phyloP scores from a whole-genome alignment of 2,797 vertebrate species.

The Sternotherus odoratus region DNA sequence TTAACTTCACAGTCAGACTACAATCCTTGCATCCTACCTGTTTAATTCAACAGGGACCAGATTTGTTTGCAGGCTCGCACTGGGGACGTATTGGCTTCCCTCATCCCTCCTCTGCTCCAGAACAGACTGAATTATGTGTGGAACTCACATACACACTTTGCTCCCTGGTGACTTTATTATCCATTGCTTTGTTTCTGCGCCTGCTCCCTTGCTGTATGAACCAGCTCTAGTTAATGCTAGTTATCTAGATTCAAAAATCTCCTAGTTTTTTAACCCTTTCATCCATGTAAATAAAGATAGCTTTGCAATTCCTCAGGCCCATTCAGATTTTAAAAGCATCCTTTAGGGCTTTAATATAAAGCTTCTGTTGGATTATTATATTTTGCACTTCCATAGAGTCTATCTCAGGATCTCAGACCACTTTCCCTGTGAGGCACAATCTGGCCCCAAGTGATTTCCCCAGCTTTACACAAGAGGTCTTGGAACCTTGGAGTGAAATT shows the following conservation, averaged over 20 bases:
- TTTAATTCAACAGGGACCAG: background rate
- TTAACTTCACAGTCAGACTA: background rate
- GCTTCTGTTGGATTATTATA: background rate
- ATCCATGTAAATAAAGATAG: background rate
- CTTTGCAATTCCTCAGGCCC: background rate
- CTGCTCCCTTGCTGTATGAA: background rate
- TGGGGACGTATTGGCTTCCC: background rate
- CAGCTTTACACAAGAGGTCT: background rate
- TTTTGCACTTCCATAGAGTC: background rate
- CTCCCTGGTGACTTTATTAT: background rate
- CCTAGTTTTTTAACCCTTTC: background rate
- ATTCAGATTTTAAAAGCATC: background rate
- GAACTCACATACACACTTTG: background rate
- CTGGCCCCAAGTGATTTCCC: background rate
- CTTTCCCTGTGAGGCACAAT: background rate
- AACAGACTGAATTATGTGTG: background rate
- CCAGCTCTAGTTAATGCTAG: background rate
- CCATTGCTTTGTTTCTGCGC: background rate
- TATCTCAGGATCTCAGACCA: accelerated
- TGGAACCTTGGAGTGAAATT: background rate
- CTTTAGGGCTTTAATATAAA: background rate
- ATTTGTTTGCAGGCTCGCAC: accelerated
- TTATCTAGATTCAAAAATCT: background rate
- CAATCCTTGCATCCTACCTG: background rate
- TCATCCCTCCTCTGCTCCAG: background rate